Evolutionary conservation across 2,888 invertebrate species (phyloP), one percentile per base, ranked within the genome.

Genomic region (Podotricha telesiphe): DNA sequence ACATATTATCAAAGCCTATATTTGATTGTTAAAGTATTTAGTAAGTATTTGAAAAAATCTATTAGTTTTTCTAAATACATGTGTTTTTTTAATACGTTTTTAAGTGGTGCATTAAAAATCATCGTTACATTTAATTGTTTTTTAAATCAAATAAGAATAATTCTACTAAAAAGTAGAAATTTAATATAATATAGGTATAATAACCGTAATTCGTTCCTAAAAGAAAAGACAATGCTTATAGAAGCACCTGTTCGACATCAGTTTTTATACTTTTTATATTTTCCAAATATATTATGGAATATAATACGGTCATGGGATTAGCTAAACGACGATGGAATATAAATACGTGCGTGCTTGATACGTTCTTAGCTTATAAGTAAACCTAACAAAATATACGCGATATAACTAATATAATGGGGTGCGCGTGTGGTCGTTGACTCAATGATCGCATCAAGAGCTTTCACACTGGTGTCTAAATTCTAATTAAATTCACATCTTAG

Each of bases 321-420:
- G 22, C 40, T n/a, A 42, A 22, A 59, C 58, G 42, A 45, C 42
- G 20, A 8, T 42, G 42, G 58, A 45, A 59, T 59, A 59, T 59
- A 45, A 45, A 59, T 59, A 40, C 6, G 58, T 59, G 42, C 22
- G 42, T 42, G 58, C 20, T 22, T 22, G n/a, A n/a, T 15, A 45
- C n/a, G n/a, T 22, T 15, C n/a, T 45, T 59, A 28, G 19, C n/a
- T 10, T 22, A 42, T 42, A 59, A n/a, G 20, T 22, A 59, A n/a
- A 10, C 0, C 10, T 28, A 58, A 58, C 15, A 40, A 7, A 58
- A 37, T 37, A 56, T 15, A 19, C 40, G n/a, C n/a, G 6, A 19
- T 40, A 37, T 40, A 51, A 8, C n/a, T 53, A 34, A 34, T 53
- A 53, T 20, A n/a, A 22, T 42, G 20, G 15, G 22, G n/a, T 59